Evolutionary conservation across 2,888 invertebrate genomes (phyloP), one percentile per base, ranked within the genome.

Genomic region (Pterostichus madidus): DNA sequence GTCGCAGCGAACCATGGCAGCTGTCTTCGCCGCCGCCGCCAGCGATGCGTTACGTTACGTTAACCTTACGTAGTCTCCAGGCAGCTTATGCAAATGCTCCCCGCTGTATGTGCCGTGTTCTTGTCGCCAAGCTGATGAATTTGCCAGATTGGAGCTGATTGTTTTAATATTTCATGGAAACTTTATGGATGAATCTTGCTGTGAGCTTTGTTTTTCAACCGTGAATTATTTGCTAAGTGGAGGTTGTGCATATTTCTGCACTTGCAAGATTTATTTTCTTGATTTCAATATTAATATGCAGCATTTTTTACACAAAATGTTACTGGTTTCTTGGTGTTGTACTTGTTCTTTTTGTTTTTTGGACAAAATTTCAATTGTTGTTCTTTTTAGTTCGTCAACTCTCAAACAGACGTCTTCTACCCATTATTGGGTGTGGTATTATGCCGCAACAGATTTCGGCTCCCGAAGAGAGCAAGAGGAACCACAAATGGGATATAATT

Each of bases 121-220:
- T 49, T 75, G 75, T 75, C 75, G 49, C 39, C 52, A n/a, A 11
- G 17, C 77, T 77, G 77, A 77, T 77, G 56, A 77, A 77, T 77
- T 77, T 35, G 31, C 77, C 49, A 77, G 77, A 77, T 77, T 53
- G 77, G 56, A 77, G 56, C 53, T 77, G 77, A 77, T 77, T 77
- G 77, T 77, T 77, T 77, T 77, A 53, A 77, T 77, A 77, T 77
- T 59, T 77, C 39, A 77, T 56, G 35, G 56, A 77, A 77, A 77
- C 77, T 77, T 77, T 77, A 77, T 56, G 39, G 52, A 31, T 15
- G 53, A 32, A 49, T 15, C 35, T 39, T 77, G 77, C 32, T 56
- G 5, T 39, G 31, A 52, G 49, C 35, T 52, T 75, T 56, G 77
- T 77, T 77, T 77, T 77, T 77, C 56, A 77, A 10, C 56, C 39